These are phyloP conservation scores for Cephalopholis sonnerati DNA, from an alignment of 2,113 vertebrate species.

Conservation along the genomic window DNA sequence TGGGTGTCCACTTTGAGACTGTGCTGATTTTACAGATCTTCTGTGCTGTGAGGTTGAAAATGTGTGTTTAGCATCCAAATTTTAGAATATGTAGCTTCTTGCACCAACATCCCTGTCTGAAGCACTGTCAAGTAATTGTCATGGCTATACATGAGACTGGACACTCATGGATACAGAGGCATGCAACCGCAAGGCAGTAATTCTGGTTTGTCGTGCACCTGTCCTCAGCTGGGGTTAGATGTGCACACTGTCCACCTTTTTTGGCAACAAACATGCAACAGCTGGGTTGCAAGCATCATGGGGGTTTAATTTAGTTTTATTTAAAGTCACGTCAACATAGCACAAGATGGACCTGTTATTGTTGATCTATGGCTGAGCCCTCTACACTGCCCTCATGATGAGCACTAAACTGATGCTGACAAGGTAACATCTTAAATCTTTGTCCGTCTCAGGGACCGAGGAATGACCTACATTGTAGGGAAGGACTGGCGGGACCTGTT, in stretches of 20 bases:
- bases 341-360: background rate
- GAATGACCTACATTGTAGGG: conserved; percentile 96
- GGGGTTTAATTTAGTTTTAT: background rate
- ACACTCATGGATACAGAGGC: no score
- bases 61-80: no score
- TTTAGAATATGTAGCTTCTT: no score
- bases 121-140: no score
- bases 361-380: background rate
- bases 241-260: background rate
- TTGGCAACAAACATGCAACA: background rate
- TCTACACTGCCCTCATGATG: background rate
- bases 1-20: no score
- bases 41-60: no score
- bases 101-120: no score
- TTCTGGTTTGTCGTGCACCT: background rate
- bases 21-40: no score
- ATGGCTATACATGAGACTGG: no score
- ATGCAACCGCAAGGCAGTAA: no score
- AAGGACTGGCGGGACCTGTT: conserved; percentile 98
- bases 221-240: background rate
- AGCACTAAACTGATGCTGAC: conserved; percentile 32
- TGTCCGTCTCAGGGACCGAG: conserved; percentile 88
- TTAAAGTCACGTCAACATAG: background rate
- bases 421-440: background rate
- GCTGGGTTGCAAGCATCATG: background rate